Percentiles rank a stretch among this genome's conserved stretches.
Evolutionary conservation across 2,888 invertebrate species (phyloP).

Genomic region (Mythimna vitellina): DNA sequence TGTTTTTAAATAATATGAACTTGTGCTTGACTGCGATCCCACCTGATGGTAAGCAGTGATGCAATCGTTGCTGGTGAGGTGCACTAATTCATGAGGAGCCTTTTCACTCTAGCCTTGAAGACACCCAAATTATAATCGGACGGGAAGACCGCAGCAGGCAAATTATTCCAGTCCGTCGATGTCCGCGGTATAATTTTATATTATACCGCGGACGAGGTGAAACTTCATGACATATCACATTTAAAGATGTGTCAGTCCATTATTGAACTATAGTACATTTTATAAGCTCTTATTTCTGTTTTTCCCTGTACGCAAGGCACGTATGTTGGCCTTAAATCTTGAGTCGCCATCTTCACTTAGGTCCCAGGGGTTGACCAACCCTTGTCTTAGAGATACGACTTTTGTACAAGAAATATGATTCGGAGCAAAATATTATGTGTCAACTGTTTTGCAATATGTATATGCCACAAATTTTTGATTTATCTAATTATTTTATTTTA

Average conservation of each 20-base stretch:
- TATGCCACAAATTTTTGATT: background rate
- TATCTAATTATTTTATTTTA: no score
- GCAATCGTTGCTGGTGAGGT: no score
- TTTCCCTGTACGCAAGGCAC: conserved; percentile 26
- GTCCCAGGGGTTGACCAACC: conserved; percentile 38
- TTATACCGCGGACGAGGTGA: no score
- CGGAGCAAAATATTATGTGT: conserved; percentile 18
- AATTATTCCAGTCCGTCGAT: no score
- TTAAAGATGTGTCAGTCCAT: background rate
- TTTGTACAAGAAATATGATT: conserved; percentile 8
- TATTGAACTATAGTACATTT: conserved; percentile 25
- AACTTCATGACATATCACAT: conserved; percentile 13
- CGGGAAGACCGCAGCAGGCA: no score
- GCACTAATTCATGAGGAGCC: no score
- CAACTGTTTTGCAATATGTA: background rate
- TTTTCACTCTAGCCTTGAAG: no score
- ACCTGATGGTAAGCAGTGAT: no score
- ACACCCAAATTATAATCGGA: no score
- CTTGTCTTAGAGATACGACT: conserved; percentile 12
- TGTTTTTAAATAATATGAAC: no score
- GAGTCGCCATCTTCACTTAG: conserved; percentile 39
- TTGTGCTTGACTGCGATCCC: no score
- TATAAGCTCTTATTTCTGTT: conserved; percentile 41
- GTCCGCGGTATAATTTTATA: no score
- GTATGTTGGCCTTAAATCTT: conserved; percentile 48